Base-by-base conservation (phyloP, 2,797 vertebrate species). In the Australoheros facetus region DNA sequence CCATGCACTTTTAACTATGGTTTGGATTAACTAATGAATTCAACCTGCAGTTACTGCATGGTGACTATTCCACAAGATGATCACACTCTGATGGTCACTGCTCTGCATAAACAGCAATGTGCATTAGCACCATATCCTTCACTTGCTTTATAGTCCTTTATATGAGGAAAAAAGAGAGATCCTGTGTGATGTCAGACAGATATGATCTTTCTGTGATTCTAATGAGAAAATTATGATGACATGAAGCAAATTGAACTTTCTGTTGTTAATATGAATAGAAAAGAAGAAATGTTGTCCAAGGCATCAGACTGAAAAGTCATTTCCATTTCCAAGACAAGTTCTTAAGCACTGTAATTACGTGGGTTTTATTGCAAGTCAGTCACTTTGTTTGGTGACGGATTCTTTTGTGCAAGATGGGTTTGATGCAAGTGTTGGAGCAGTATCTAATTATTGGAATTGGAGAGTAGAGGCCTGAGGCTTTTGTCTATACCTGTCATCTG, bases 151-250 rank as follows among this genome's bases (percentile, higher is more conserved):
- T 75, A 28, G 72, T 32, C 77, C 75, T 58, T 81, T 48, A 28
- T 86, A 74, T 78, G 70, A 77, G 58, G 30, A 39, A 37, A 64
- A 59, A 70, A 11, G 19, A 58, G 39, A 1, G 39, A 77, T 73
- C 60, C 39, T 56, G 45, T 71, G 77, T 51, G 66, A 16, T 28
- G 9, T 28, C 73, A 84, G 79, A 84, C 80, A 82, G 87, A 53
- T 3, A 79, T 70, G 76, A 90, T 83, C 79, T 92, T 89, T 86
- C 77, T 51, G 48, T 14, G 4, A 23, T 71, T 88, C 84, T 83
- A 85, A 91, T 87, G 71, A 87, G 71, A 56, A 75, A 82, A 79
- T 88, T 76, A 84, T 45, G 71, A 80, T 62, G 51, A 86, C 76
- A 74, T 26, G 2, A 73, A 77, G 73, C 78, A 78, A 83, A 82